Base-by-base conservation (phyloP, 2,888 invertebrate genomes). In the Tholera decimalis region DNA sequence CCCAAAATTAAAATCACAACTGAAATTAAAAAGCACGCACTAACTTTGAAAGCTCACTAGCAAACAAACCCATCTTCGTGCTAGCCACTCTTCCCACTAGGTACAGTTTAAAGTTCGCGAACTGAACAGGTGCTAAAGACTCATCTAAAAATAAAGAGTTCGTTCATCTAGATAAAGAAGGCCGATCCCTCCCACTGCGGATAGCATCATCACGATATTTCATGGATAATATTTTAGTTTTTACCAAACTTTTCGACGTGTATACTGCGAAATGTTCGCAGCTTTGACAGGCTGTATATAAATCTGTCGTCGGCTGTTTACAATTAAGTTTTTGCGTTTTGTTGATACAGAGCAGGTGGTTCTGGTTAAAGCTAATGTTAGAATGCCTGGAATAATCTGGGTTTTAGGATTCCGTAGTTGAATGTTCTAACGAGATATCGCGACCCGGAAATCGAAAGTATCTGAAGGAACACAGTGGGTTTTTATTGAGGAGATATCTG, bases 241-340 rank as follows among this genome's bases (percentile, higher is more conserved):
- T 73, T 26, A 63, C 70, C 13, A 39, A 77, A 72, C 24, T 59
- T 62, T 46, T 68, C 72, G 64, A 77, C 66, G 62, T 56, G 39
- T 15, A 15, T 46, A 47, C 69, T 68, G 60, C 73, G 50, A 60
- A 70, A 75, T 74, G 72, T 66, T 46, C 57, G 58, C 41, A 61
- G 43, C 80, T 78, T 81, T 85, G 88, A 87, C 87, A 76, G 66
- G 18, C 43, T 89, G 91, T 91, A 70, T 92, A 91, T 85, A 88
- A 84, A 91, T 93, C 94, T 78, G 82, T 95, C 93, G 82, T 92
- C 94, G 94, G 47, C 66, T 94, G 91, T 95, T 95, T 94, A 92
- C 86, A 74, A 93, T 95, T 86, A 92, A 89, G 84, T 83, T 82
- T 77, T 78, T 71, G 76, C 53, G 73, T 85, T 90, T 91, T 91